A percentile compares a stretch with the other conserved stretches of the same genome.
Conservation (phyloP, 2,113 vertebrate genomes). For the Piliocolobus tephrosceles region DNA sequence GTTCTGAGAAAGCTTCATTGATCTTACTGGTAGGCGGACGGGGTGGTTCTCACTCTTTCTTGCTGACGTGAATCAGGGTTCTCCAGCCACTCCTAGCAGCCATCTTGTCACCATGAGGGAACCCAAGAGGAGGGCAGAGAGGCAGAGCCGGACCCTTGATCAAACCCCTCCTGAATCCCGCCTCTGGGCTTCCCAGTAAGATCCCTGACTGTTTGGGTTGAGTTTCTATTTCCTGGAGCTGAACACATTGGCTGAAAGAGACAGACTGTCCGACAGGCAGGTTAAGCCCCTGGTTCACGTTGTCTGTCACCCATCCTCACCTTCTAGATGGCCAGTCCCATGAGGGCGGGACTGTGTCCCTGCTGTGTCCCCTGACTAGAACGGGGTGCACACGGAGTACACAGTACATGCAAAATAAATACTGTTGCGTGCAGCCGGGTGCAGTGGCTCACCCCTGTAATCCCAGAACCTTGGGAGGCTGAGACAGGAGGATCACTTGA, state of each 20-base stretch:
- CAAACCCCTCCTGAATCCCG: not conserved
- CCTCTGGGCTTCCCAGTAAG: not conserved
- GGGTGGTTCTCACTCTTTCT: not conserved
- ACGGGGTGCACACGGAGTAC: too few species aligned
- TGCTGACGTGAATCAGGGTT: not conserved
- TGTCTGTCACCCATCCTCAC: not conserved
- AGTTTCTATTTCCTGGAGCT: not conserved
- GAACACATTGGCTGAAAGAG: too few species aligned
- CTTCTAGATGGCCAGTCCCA: not conserved
- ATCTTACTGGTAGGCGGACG: too few species aligned
- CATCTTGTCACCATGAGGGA: not conserved
- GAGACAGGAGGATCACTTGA: too few species aligned
- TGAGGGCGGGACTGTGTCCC: fast-evolving
- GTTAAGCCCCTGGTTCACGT: not conserved
- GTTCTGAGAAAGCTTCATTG: not conserved
- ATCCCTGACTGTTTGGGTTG: not conserved
- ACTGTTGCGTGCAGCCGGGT: not conserved
- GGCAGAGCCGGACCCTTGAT: not conserved
- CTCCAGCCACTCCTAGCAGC: not conserved
- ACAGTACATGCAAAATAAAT: too few species aligned
- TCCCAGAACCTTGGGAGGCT: too few species aligned
- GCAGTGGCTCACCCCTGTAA: too few species aligned
- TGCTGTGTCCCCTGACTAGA: too few species aligned
- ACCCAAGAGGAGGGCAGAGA: not conserved
- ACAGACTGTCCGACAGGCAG: not conserved